Evolutionary conservation across 2,888 invertebrate species (phyloP), one percentile per base, ranked within the genome.

Genomic region (Stratiomys singularior): DNA sequence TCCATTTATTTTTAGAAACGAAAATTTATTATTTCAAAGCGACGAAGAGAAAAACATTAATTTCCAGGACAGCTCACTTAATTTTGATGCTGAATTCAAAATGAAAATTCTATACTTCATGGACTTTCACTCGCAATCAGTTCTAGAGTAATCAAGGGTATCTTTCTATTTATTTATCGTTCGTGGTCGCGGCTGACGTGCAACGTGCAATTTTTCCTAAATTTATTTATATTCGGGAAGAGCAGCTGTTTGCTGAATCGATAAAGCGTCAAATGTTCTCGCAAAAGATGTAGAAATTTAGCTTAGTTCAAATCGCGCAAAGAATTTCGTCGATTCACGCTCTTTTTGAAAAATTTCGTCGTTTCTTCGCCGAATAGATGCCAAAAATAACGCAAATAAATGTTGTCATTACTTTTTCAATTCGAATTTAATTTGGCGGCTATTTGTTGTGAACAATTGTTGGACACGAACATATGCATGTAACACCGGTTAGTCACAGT

Each of bases 261-360:
- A 2, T 64, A 30, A 64, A 30, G 64, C 64, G 64, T 64, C 64
- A 64, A 64, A 64, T 28, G n/a, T 64, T 64, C 64, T 28, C 30
- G 64, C n/a, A 21, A n/a, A 28, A 64, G 11, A 64, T 28, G 18
- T 60, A 28, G 18, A 64, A 25, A 28, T 28, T 64, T 25, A 27
- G 27, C 37, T 37, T 64, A 15, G 64, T 64, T 30, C 18, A n/a
- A n/a, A n/a, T 64, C 64, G 3, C 28, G 64, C 27, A 28, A 11
- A 64, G 27, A 64, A 64, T 64, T 64, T 30, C 58, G 58, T 60
- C 9, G 58, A 23, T 23, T 60, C 58, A 60, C 58, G 11, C 21
- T 23, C 58, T 60, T 60, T 25, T 13, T 60, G 37, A 25, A 60
- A 60, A 27, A 15, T 0, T 30, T 64, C 64, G 64, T 64, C 30